Conservation (phyloP, 1,140 invertebrate genomes). For the Caenorhabditis inopinata region DNA sequence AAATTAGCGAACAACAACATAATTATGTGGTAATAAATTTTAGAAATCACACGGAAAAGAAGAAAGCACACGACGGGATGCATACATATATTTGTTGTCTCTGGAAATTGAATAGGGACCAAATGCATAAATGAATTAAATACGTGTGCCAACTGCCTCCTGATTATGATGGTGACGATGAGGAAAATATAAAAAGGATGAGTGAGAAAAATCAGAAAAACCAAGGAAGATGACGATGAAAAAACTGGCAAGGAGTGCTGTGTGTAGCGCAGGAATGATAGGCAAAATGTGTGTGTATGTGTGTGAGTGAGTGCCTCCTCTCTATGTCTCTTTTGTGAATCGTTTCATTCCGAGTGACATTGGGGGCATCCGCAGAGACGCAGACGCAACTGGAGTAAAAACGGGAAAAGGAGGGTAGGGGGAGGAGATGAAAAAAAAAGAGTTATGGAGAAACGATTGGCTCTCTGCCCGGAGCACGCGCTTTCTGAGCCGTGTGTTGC, state of each 20-base stretch:
- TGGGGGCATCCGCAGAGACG: not conserved
- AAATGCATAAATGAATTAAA: not conserved
- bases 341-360: not conserved
- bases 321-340: not conserved
- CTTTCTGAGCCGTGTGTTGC: not conserved
- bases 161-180: not conserved
- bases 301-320: no score
- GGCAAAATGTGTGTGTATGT: conserved; percentile 3
- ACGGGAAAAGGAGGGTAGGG: not conserved
- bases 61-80: no score
- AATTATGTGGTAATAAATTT: no score
- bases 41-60: no score
- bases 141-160: not conserved
- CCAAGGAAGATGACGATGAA: not conserved
- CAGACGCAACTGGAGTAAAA: not conserved
- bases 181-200: not conserved
- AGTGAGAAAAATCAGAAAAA: not conserved
- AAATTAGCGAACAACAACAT: no score
- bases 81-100: no score
- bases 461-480: not conserved
- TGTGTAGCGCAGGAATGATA: not conserved
- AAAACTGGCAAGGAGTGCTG: not conserved
- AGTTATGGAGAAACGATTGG: conserved; percentile 25
- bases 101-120: no score
- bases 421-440: not conserved